Percentiles rank a stretch among this genome's conserved stretches.
Conservation (phyloP, 2,113 vertebrate species). For the Anhinga rufa region DNA sequence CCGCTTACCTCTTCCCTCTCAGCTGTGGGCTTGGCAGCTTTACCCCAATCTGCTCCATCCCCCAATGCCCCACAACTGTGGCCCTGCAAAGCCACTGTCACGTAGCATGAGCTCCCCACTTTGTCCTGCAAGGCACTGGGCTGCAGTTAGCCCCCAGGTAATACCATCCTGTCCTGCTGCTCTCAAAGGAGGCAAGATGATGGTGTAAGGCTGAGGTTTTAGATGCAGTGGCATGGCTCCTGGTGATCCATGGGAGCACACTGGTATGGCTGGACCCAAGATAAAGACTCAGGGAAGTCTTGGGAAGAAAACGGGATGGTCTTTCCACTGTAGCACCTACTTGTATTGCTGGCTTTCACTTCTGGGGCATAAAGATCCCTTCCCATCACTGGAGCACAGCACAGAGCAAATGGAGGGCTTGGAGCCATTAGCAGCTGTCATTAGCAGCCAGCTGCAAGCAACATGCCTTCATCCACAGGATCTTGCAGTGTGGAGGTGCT, state of each 20-base stretch:
- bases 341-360: neutral
- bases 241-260: neutral
- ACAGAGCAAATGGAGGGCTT: neutral
- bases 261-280: neutral
- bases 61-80: neutral
- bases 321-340: neutral
- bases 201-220: neutral
- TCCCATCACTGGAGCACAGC: neutral
- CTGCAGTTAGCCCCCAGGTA: neutral
- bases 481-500: neutral
- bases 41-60: neutral
- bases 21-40: neutral
- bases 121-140: rapidly evolving
- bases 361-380: neutral
- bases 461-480: neutral
- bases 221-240: no score
- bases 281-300: rapidly evolving
- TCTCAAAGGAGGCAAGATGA: rapidly evolving
- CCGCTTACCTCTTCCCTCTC: neutral
- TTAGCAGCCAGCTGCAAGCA: neutral
- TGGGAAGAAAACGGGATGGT: neutral
- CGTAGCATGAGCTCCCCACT: rapidly evolving
- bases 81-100: neutral
- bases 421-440: neutral
- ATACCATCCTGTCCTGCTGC: neutral